Evolutionary conservation across 2,888 invertebrate genomes (phyloP).

Genomic region (Sepiola atlantica): DNA sequence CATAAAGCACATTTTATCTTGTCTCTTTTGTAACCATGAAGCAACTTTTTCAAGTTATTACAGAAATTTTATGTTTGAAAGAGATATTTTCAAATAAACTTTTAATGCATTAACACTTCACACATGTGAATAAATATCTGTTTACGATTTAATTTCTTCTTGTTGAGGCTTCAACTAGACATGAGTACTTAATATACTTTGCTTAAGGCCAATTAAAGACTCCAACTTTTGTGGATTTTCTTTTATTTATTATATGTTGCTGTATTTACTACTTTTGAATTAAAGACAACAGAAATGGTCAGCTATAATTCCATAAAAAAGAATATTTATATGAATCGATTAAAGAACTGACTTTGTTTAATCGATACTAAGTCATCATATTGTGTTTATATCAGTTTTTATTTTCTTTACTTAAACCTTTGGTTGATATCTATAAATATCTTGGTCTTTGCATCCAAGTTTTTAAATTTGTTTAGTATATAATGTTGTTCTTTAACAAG

Average conservation of each 20-base stretch:
- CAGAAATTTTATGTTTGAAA: not conserved
- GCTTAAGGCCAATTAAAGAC: not conserved
- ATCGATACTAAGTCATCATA: not conserved
- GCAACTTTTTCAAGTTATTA: not conserved
- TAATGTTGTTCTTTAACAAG: not conserved
- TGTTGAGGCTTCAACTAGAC: not conserved
- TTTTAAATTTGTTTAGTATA: not conserved
- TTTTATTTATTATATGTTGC: not conserved
- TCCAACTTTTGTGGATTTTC: not conserved
- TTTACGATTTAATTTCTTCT: not conserved
- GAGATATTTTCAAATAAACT: not conserved
- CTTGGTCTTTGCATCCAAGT: not conserved
- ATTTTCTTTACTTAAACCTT: not conserved
- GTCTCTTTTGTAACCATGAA: not conserved
- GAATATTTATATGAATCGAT: not conserved
- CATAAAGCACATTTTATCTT: slow-evolving; percentile 21
- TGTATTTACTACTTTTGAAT: not conserved
- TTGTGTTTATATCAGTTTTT: not conserved
- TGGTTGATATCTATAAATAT: not conserved
- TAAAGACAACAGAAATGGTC: not conserved
- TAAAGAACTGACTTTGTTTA: not conserved
- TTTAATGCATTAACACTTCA: not conserved
- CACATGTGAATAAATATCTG: not conserved
- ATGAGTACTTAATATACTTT: not conserved
- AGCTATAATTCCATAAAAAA: not conserved